Evolutionary conservation across 1,140 invertebrate genomes (phyloP).

Genomic region (Lordiphosa mommai): DNA sequence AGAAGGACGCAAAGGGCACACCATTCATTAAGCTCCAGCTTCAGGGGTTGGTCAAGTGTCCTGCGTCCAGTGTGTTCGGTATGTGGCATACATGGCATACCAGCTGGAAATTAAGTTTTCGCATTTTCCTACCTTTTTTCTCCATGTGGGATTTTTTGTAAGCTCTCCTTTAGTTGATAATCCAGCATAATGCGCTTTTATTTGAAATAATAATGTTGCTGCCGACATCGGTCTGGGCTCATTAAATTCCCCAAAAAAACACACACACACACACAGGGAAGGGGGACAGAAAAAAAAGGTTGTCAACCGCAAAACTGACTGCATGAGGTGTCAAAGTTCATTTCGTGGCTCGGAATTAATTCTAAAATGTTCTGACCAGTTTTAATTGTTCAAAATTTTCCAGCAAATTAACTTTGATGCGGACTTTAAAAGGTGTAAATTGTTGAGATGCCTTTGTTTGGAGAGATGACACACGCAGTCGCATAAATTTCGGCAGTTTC

Average conservation of each 20-base stretch:
- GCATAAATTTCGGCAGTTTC: slow-evolving; percentile 53
- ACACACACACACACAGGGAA: slow-evolving; percentile 2
- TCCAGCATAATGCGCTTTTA: slow-evolving; percentile 79
- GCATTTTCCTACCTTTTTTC: slow-evolving; percentile 68
- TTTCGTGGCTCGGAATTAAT: slow-evolving; percentile 68
- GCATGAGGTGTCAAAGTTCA: slow-evolving; percentile 79
- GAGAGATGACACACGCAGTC: slow-evolving; percentile 60
- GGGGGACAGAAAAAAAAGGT: slow-evolving; percentile 39
- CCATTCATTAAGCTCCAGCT: slow-evolving; percentile 64
- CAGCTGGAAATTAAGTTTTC: slow-evolving; percentile 75
- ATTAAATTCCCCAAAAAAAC: slow-evolving; percentile 44
- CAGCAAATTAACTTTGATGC: slow-evolving; percentile 75
- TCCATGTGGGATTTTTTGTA: slow-evolving; percentile 8
- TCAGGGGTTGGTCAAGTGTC: slow-evolving; percentile 34
- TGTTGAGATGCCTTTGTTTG: slow-evolving; percentile 42
- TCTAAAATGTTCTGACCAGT: slow-evolving; percentile 42
- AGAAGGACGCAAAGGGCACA: slow-evolving; percentile 19
- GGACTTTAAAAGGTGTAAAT: slow-evolving; percentile 54
- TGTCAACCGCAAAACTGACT: slow-evolving; percentile 78
- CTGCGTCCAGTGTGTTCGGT: slow-evolving; percentile 18
- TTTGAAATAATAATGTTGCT: slow-evolving; percentile 79
- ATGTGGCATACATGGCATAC: slow-evolving; percentile 58
- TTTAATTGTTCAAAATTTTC: slow-evolving; percentile 78
- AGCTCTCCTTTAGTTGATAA: slow-evolving; percentile 62
- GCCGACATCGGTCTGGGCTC: slow-evolving; percentile 70